A percentile compares a stretch with the other conserved stretches of the same genome.
Conservation (phyloP, 2,797 vertebrate genomes). For the Somateria mollissima region DNA sequence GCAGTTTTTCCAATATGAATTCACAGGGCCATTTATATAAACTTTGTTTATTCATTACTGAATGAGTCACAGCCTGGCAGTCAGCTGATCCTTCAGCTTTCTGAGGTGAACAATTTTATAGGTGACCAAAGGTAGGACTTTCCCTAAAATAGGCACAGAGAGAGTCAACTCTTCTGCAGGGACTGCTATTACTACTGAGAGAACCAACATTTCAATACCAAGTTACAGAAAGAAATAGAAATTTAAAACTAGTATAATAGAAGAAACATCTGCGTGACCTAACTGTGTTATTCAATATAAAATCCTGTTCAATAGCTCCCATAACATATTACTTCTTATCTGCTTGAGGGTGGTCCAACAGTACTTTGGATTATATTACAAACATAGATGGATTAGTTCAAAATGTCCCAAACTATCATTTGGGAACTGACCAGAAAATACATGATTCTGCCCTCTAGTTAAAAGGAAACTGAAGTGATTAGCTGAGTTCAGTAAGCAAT, state of each 20-base stretch:
- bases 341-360: slow-evolving; percentile 33
- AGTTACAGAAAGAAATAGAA: slow-evolving; percentile 15
- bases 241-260: neutral
- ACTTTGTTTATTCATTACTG: neutral
- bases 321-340: slow-evolving; percentile 24
- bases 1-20: neutral
- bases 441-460: neutral
- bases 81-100: neutral
- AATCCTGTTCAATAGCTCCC: neutral
- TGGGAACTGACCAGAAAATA: neutral
- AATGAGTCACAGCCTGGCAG: neutral
- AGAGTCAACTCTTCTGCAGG: neutral
- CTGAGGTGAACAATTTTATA: neutral
- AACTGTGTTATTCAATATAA: neutral
- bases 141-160: neutral
- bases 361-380: slow-evolving; percentile 20
- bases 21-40: neutral
- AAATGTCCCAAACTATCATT: neutral
- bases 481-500: neutral
- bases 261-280: neutral
- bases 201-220: neutral
- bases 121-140: neutral
- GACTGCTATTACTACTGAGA: neutral
- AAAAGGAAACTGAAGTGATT: neutral
- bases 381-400: neutral